Evolutionary conservation across 2,113 vertebrate species (phyloP), one percentile per base, ranked within the genome.

Genomic region (Megaleporinus macrocephalus): DNA sequence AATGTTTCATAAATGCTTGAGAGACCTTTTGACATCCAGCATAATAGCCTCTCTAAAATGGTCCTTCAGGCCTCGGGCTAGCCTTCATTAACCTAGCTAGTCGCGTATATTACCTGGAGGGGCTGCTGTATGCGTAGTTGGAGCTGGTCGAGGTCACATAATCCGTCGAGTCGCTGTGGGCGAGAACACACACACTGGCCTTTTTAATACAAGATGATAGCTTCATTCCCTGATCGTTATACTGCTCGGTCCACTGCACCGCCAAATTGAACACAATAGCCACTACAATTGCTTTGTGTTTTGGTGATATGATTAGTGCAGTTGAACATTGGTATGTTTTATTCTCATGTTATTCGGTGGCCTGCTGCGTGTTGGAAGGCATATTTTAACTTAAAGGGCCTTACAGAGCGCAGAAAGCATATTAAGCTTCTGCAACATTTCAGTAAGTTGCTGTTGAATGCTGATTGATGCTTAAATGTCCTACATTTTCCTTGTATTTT

Each of bases 121-220:
- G 91, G 83, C 88, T 86, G 33, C 92, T 94, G 90, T 94, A 91
- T 27, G 90, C 87, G 83, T 93, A 93, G 86, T n/a, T 89, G 69
- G 81, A 73, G 49, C 89, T 87, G 88, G 85, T 88, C 47, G 91
- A 93, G 51, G 88, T 84, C 62, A 88, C 47, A 74, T 93, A 88
- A 62, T 93, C 92, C 0, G n/a, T n/a, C n/a, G 84, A 84, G 73
- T 75, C 83, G 29, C 84, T 91, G 14, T 62, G 20, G 57, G 33
- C 57, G 44, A 74, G 59, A 78, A 83, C 72, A 87, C 51, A 80
- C 27, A 76, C 26, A 80, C 18, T n/a, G 61, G 18, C 7, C 5
- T 68, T 27, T 78, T 30, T 47, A 15, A 79, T 83, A 36, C 11
- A 22, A 76, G 9, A 81, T 36, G 5, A 78, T 30, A 61, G 20